Percentiles rank a stretch among this genome's conserved stretches.
These are phyloP conservation scores for Lophius piscatorius DNA, from an alignment of 2,113 vertebrate genomes.

Conservation along the genomic window DNA sequence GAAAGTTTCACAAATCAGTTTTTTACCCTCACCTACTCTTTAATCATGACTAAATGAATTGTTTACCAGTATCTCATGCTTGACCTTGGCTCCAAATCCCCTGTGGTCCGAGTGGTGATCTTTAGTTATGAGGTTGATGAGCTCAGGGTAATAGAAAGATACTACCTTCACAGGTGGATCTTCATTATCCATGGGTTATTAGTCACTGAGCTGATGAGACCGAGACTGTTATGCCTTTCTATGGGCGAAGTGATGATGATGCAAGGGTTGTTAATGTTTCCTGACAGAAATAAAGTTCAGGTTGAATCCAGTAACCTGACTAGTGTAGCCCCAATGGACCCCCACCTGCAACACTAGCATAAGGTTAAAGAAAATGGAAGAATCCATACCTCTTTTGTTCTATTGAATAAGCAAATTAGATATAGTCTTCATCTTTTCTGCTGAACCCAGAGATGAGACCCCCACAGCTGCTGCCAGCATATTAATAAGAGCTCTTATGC, in stretches of 20 bases:
- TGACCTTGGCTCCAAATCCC: constrained; percentile 28
- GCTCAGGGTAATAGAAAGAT: constrained; percentile 12
- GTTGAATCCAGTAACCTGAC: too few relatives aligned
- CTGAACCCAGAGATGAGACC: neutral
- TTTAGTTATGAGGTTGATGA: constrained; percentile 30
- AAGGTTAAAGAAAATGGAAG: too few relatives aligned
- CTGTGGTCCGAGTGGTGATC: constrained; percentile 2
- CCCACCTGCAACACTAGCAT: too few relatives aligned
- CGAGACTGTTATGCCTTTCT: constrained; percentile 24
- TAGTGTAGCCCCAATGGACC: too few relatives aligned
- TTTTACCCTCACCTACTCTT: neutral
- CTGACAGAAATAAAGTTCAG: too few relatives aligned
- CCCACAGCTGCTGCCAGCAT: neutral
- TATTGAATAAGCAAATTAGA: neutral
- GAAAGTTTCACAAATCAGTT: neutral
- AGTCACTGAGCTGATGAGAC: constrained; percentile 53
- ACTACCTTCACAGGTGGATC: constrained; percentile 18
- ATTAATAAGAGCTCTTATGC: neutral
- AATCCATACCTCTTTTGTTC: neutral
- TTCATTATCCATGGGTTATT: constrained; percentile 33
- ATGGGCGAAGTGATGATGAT: constrained; percentile 17
- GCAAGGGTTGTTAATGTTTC: too few relatives aligned
- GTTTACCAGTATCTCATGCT: neutral
- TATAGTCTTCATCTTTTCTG: constrained; percentile 4
- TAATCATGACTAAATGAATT: neutral